Conservation (phyloP, 2,888 invertebrate species). For the Drosophila vallismaia region DNA sequence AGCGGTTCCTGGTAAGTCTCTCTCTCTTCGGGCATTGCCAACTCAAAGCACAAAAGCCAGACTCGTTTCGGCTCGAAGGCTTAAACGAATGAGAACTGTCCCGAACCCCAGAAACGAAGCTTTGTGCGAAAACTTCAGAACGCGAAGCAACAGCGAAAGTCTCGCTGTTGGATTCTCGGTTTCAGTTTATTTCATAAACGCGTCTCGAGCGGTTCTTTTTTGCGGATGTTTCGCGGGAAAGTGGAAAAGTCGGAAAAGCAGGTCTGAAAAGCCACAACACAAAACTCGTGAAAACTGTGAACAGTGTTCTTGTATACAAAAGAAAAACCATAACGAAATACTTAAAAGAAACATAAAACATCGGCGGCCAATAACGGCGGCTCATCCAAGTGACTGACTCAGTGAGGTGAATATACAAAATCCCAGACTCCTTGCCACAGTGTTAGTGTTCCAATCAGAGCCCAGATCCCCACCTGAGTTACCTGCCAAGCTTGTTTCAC, state of each 20-base stretch:
- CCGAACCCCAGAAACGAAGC: not conserved
- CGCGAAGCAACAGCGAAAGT: constrained; percentile 23
- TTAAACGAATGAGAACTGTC: constrained; percentile 20
- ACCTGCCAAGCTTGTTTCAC: constrained; percentile 51
- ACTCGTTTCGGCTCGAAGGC: constrained; percentile 20
- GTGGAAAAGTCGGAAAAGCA: constrained; percentile 48
- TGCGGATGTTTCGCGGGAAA: constrained; percentile 20
- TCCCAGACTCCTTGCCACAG: constrained; percentile 3
- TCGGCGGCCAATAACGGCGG: constrained; percentile 5
- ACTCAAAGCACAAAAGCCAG: constrained; percentile 5
- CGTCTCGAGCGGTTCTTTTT: constrained; percentile 72
- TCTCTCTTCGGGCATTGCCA: constrained; percentile 53
- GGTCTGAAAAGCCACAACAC: constrained; percentile 18
- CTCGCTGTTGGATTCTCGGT: constrained; percentile 61
- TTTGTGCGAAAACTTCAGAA: constrained; percentile 10
- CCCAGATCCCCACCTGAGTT: constrained; percentile 35
- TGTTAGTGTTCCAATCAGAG: constrained; percentile 25
- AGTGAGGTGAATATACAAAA: constrained; percentile 58
- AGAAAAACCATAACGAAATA: not conserved
- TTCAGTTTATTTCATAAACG: constrained; percentile 81
- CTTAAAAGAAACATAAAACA: not conserved
- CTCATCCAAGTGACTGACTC: constrained; percentile 7
- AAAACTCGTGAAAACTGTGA: constrained; percentile 27
- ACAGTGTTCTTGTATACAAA: constrained; percentile 14
- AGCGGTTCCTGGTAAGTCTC: constrained; percentile 46